Evolutionary conservation across 2,888 invertebrate species (phyloP).

Genomic region (Masnerella sp.): DNA sequence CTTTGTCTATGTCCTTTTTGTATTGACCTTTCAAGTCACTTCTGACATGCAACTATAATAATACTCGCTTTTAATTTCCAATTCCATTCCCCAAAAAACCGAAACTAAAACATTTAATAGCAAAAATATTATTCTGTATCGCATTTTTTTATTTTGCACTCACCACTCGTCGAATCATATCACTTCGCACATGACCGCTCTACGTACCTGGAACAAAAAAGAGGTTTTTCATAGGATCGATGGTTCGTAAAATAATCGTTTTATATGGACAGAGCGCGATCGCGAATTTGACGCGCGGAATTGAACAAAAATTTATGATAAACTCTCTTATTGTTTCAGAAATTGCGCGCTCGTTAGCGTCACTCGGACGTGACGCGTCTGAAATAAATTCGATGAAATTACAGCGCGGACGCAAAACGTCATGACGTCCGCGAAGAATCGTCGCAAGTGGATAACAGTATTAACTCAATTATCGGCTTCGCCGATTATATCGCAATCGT

Average conservation of each 20-base stretch:
- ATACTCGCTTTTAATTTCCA: too few relatives aligned
- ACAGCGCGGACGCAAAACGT: not conserved
- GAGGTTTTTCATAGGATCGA: slow-evolving; percentile 11
- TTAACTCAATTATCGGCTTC: too few relatives aligned
- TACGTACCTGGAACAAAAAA: slow-evolving; percentile 37
- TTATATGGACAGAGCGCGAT: slow-evolving; percentile 4
- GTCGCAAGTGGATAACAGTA: too few relatives aligned
- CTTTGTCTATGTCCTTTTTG: too few relatives aligned
- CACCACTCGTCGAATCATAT: slow-evolving; percentile 16
- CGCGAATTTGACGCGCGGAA: not conserved
- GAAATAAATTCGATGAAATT: not conserved
- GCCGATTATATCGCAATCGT: too few relatives aligned
- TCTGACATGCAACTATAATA: too few relatives aligned
- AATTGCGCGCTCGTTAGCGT: not conserved
- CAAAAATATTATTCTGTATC: too few relatives aligned
- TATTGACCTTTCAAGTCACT: too few relatives aligned
- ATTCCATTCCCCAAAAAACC: too few relatives aligned
- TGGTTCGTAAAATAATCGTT: slow-evolving; percentile 27
- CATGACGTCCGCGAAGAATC: too few relatives aligned
- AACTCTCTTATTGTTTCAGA: slow-evolving; percentile 1
- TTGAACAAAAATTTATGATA: slow-evolving; percentile 16
- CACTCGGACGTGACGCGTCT: not conserved
- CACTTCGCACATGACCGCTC: slow-evolving; percentile 11
- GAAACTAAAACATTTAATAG: too few relatives aligned
- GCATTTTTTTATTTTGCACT: too few relatives aligned